A percentile compares a stretch with the other conserved stretches of the same genome.
phyloP scores from a whole-genome alignment of 2,113 vertebrate genomes.

The Noturus placidus region DNA sequence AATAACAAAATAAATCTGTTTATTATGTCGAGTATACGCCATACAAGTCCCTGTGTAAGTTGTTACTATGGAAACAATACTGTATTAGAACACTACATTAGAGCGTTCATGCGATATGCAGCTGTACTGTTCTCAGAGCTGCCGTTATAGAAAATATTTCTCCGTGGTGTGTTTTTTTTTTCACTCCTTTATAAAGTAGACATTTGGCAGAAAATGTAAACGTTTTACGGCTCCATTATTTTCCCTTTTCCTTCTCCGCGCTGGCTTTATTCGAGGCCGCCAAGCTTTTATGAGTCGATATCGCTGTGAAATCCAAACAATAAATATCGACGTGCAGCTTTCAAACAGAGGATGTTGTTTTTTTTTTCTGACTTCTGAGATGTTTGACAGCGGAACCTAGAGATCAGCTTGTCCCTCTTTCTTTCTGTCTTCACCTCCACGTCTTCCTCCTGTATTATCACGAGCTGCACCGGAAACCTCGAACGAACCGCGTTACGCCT shows the following conservation, averaged over 20 bases:
- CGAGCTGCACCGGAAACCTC: not conserved
- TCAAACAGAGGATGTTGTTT: not conserved
- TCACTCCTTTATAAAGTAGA: not conserved
- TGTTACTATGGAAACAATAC: not conserved
- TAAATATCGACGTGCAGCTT: slow-evolving; percentile 10
- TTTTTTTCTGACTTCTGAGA: not conserved
- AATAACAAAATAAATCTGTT: not conserved
- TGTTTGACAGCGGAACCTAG: not conserved
- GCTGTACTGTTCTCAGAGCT: not conserved
- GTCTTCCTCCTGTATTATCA: not conserved
- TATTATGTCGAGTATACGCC: not conserved
- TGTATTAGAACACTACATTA: not conserved
- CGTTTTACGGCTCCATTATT: not conserved
- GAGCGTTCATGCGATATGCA: not conserved
- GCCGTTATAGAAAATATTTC: not conserved
- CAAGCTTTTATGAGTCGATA: not conserved
- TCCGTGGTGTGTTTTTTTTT: not conserved
- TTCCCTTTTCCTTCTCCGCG: not conserved
- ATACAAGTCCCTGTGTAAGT: not conserved
- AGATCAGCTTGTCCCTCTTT: not conserved
- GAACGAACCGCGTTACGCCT: not conserved
- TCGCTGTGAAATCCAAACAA: not conserved
- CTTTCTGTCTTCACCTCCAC: not conserved
- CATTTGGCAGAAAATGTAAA: not conserved
- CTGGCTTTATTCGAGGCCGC: not conserved